Conservation (phyloP, 2,113 vertebrate genomes). For the Sinocyclocheilus rhinocerous region DNA sequence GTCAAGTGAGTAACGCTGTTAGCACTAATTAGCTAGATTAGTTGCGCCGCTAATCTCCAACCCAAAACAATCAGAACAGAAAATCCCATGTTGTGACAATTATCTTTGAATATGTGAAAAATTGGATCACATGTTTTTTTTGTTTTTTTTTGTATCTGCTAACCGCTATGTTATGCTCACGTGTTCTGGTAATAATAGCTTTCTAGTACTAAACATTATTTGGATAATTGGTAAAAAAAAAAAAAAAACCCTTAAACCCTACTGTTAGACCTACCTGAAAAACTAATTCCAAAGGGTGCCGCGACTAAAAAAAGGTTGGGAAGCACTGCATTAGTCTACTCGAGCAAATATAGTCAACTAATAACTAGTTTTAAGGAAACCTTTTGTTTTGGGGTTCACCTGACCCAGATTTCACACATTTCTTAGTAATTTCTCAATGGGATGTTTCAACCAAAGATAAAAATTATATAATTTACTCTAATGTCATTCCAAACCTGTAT, state of each 20-base stretch:
- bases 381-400: background rate
- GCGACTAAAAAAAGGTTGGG: too few relatives aligned
- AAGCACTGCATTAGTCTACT: background rate
- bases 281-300: too few relatives aligned
- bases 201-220: too few relatives aligned
- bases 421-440: background rate
- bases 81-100: conserved; percentile 41
- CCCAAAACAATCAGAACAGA: conserved; percentile 47
- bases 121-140: conserved; percentile 21
- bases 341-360: background rate
- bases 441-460: background rate
- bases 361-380: too few relatives aligned
- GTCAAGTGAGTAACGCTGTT: conserved; percentile 48
- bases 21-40: conserved; percentile 62
- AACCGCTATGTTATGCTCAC: too few relatives aligned
- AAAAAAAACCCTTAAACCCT: too few relatives aligned
- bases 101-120: conserved; percentile 41
- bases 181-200: too few relatives aligned
- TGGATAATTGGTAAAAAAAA: too few relatives aligned
- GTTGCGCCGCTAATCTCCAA: conserved; percentile 55
- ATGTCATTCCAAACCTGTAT: background rate
- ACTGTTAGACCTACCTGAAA: too few relatives aligned
- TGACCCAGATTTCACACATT: background rate
- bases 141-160: background rate
- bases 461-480: background rate